These are phyloP conservation scores for Mizuhopecten yessoensis DNA, from an alignment of 1,140 invertebrate species.

Conservation along the genomic window DNA sequence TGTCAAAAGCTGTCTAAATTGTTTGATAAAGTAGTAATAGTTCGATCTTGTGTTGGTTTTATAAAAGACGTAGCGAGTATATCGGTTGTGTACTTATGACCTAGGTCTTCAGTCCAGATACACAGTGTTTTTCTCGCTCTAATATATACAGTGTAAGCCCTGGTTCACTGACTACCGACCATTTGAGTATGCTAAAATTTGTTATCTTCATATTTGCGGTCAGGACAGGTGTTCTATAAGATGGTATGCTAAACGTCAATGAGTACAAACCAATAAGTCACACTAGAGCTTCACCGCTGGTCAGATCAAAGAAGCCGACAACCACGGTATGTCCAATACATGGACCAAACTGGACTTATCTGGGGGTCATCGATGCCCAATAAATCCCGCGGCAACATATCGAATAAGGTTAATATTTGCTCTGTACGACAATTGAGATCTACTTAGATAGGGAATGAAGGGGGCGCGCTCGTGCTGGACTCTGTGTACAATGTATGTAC, in stretches of 20 bases:
- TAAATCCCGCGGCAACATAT: background rate
- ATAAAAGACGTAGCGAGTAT: background rate
- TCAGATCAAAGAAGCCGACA: background rate
- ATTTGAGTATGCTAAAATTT: background rate
- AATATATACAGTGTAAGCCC: background rate
- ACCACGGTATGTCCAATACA: conserved; percentile 1
- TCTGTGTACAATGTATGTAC: background rate
- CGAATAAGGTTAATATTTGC: conserved; percentile 29
- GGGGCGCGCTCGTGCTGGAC: background rate
- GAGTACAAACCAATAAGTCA: background rate
- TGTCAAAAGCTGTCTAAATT: no score
- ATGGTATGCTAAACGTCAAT: background rate
- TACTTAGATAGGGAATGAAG: background rate
- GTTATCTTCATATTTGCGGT: conserved; percentile 32
- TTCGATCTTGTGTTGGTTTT: no score
- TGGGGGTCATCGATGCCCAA: background rate
- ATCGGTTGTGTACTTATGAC: conserved; percentile 1
- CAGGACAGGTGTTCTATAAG: background rate
- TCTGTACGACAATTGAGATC: background rate
- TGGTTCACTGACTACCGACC: conserved; percentile 3
- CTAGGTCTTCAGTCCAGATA: background rate
- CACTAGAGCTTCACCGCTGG: background rate
- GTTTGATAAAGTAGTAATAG: no score
- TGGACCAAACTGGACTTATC: conserved; percentile 17
- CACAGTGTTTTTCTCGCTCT: background rate